These are phyloP conservation scores for Brachionus sp. DNA, from an alignment of 1,140 invertebrate genomes.

Conservation along the genomic window DNA sequence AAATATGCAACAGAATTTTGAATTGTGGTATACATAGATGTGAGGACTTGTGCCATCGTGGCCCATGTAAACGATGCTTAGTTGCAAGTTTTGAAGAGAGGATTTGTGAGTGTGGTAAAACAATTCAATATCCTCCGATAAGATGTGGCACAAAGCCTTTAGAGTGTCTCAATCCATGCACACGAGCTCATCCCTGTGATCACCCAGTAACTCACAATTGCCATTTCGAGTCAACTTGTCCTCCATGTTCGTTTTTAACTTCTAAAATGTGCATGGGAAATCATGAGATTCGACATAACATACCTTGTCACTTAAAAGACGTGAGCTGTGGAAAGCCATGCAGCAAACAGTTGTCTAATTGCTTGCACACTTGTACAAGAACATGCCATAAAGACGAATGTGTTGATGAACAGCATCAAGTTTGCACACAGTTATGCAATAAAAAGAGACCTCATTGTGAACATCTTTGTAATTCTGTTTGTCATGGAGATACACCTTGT, in stretches of 20 bases:
- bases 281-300: constrained; percentile 68
- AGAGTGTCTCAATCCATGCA: constrained; percentile 72
- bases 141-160: constrained; percentile 82
- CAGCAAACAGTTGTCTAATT: constrained; percentile 71
- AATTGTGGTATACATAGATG: constrained; percentile 82
- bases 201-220: constrained; percentile 68
- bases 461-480: constrained; percentile 72
- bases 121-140: constrained; percentile 80
- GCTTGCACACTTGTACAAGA: constrained; percentile 72
- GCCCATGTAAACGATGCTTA: not conserved
- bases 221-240: constrained; percentile 72
- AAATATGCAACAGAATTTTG: constrained; percentile 74
- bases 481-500: constrained; percentile 68
- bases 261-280: constrained; percentile 80
- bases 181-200: constrained; percentile 71
- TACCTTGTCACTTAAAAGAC: constrained; percentile 72
- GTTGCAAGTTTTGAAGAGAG: constrained; percentile 78
- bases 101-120: constrained; percentile 80
- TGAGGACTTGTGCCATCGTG: constrained; percentile 66
- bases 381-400: constrained; percentile 67
- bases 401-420: constrained; percentile 56
- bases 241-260: constrained; percentile 86
- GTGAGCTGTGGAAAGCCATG: constrained; percentile 86
- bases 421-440: constrained; percentile 72
- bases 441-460: constrained; percentile 68